Evolutionary conservation across 2,797 vertebrate species (phyloP).

Genomic region (Chlorospingus semifuscus): DNA sequence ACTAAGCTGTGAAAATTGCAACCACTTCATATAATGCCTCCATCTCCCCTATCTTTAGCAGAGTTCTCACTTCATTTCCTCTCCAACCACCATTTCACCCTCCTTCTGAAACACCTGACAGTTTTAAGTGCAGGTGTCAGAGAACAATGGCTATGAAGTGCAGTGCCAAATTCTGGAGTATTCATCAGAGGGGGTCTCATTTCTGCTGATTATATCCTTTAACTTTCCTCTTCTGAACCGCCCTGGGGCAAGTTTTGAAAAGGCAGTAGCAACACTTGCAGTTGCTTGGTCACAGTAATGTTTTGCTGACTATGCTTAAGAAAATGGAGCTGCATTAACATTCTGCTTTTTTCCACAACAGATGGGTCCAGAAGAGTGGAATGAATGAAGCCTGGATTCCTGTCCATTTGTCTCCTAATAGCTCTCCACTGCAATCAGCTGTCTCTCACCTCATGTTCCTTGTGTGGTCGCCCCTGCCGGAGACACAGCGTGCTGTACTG

Average conservation of each 20-base stretch:
- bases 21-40: background rate
- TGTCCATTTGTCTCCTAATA: background rate
- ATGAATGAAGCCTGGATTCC: background rate
- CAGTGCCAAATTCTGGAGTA: background rate
- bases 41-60: background rate
- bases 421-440: background rate
- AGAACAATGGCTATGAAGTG: background rate
- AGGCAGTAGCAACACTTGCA: background rate
- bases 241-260: background rate
- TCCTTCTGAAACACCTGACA: background rate
- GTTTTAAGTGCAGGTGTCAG: background rate
- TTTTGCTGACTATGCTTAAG: background rate
- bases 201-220: background rate
- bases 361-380: background rate
- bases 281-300: background rate
- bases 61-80: background rate
- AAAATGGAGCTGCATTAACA: background rate
- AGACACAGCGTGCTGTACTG: background rate
- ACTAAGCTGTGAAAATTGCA: background rate
- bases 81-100: background rate
- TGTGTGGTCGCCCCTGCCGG: fast-evolving
- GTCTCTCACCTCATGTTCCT: background rate
- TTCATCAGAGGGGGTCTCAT: background rate
- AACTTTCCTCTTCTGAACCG: background rate
- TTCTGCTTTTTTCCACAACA: background rate